Evolutionary conservation across 2,888 invertebrate species (phyloP).

Genomic region (Endomychus coccineus): DNA sequence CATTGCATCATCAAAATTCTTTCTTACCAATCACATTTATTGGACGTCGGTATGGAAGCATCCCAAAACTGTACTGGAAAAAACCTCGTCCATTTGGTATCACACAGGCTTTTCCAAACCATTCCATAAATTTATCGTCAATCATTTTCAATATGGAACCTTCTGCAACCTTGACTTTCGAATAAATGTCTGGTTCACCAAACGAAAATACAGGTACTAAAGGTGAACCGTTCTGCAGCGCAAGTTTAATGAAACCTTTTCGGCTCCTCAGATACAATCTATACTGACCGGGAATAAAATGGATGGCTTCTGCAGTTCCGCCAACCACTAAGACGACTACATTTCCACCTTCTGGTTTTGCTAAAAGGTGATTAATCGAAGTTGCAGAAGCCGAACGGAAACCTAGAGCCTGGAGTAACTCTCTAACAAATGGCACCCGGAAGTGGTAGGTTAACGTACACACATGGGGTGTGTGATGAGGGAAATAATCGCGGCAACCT

Average conservation of each 20-base stretch:
- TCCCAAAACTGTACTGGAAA: slow-evolving; percentile 84
- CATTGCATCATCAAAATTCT: no score
- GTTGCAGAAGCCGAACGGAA: background rate
- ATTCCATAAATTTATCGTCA: no score
- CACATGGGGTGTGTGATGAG: background rate
- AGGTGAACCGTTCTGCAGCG: slow-evolving; percentile 64
- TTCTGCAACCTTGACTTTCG: no score
- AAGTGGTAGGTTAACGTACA: background rate
- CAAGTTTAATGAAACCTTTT: slow-evolving; percentile 69
- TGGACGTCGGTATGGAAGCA: slow-evolving; percentile 72
- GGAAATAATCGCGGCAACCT: background rate
- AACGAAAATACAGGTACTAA: no score
- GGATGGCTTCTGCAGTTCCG: background rate
- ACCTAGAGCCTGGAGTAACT: background rate
- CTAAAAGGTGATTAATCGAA: background rate
- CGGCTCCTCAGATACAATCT: slow-evolving; percentile 43
- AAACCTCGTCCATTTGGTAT: no score
- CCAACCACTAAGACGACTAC: slow-evolving; percentile 66
- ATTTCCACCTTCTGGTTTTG: slow-evolving; percentile 45
- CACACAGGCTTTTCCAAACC: no score
- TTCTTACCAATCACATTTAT: slow-evolving; percentile 84
- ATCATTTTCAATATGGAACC: no score
- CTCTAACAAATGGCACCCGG: background rate
- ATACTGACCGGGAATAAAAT: background rate
- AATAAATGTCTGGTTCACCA: no score